Evolutionary conservation across 2,888 invertebrate species (phyloP).

Genomic region (Apotomis betuletana): DNA sequence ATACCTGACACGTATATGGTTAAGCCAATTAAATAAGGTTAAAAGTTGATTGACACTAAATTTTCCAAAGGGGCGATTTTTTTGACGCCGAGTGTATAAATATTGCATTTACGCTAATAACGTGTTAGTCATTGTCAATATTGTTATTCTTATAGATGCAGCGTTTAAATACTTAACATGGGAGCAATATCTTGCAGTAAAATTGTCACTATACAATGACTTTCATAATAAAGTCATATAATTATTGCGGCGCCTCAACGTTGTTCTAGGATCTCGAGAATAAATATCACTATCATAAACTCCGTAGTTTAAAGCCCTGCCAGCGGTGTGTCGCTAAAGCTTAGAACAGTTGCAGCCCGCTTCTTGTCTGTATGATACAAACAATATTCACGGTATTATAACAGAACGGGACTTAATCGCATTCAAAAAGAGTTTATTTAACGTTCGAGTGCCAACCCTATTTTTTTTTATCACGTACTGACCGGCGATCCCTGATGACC

Average conservation of each 20-base stretch:
- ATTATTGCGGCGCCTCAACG: constrained; percentile 12
- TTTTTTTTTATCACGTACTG: too few species aligned
- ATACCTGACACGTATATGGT: too few species aligned
- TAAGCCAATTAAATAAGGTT: too few species aligned
- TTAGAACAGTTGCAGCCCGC: background rate
- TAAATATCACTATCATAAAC: constrained; percentile 15
- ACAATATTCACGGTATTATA: background rate
- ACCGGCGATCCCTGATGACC: too few species aligned
- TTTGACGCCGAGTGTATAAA: too few species aligned
- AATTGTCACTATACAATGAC: constrained; percentile 13
- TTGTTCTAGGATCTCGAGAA: constrained; percentile 4
- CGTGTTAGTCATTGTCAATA: background rate
- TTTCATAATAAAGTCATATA: constrained; percentile 31
- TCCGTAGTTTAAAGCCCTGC: constrained; percentile 4
- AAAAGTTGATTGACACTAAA: too few species aligned
- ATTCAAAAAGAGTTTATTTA: too few species aligned
- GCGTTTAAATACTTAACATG: background rate
- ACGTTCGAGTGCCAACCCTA: too few species aligned
- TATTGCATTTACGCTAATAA: too few species aligned
- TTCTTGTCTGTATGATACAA: background rate
- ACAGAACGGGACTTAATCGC: too few species aligned
- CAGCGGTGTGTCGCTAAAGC: constrained; percentile 5
- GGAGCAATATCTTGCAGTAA: background rate
- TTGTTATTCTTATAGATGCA: background rate
- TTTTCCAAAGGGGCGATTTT: too few species aligned